phyloP scores from a whole-genome alignment of 2,113 vertebrate species.

The Mus pahari region DNA sequence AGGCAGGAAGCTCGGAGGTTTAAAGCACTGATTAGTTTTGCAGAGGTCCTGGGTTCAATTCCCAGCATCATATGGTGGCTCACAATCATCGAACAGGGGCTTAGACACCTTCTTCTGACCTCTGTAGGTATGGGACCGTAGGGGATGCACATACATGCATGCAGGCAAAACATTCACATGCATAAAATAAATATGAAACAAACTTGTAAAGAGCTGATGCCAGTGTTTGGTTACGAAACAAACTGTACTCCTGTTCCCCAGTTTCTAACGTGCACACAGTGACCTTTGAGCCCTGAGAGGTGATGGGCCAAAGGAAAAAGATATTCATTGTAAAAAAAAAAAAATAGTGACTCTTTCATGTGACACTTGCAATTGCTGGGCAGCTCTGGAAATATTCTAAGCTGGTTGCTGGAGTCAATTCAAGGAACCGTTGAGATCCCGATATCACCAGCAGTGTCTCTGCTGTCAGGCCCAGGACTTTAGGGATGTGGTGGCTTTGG shows the following conservation, averaged over 20 bases:
- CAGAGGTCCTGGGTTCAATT: not conserved
- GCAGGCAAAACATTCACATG: not conserved
- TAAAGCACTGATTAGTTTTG: not conserved
- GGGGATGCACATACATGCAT: too few relatives aligned
- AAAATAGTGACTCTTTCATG: constrained; percentile 41
- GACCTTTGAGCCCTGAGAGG: not conserved
- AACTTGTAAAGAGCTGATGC: not conserved
- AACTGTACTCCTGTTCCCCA: not conserved
- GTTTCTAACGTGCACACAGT: not conserved
- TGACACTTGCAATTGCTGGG: constrained; percentile 66
- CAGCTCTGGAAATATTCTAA: constrained; percentile 59
- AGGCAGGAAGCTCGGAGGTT: not conserved
- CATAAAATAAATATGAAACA: not conserved
- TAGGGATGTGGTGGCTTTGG: not conserved
- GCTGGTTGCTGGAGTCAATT: constrained; percentile 54
- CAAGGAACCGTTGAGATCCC: constrained; percentile 43
- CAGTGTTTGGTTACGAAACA: not conserved
- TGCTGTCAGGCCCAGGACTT: not conserved
- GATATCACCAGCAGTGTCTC: constrained; percentile 26
- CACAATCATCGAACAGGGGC: not conserved
- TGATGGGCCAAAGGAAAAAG: not conserved
- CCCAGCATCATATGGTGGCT: not conserved
- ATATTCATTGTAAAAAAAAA: constrained; percentile 9
- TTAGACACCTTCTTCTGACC: not conserved
- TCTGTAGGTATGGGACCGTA: too few relatives aligned